phyloP scores from a whole-genome alignment of 2,797 vertebrate genomes.

The Aythya fuligula region DNA sequence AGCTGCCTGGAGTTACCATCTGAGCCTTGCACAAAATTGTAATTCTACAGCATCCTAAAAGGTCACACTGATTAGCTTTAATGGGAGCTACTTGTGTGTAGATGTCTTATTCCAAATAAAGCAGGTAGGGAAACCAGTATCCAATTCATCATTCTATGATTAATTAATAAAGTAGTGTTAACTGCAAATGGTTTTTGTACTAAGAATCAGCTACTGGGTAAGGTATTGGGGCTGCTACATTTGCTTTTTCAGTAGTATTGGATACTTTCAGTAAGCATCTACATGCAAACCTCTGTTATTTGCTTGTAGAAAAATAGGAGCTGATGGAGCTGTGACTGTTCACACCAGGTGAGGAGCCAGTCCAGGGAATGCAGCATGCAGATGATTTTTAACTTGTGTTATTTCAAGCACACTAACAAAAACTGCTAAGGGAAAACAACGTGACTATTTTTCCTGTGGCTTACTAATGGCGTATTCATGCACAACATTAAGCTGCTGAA shows the following conservation, averaged over 20 bases:
- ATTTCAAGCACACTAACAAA: slow-evolving; percentile 35
- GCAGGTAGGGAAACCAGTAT: neutral
- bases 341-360: neutral
- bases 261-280: neutral
- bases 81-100: neutral
- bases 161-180: neutral
- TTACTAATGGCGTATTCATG: slow-evolving; percentile 53
- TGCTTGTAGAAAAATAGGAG: neutral
- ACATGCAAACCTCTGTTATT: neutral
- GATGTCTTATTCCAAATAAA: neutral
- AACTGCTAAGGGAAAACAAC: slow-evolving; percentile 46
- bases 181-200: neutral
- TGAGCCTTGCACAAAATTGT: neutral
- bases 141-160: neutral
- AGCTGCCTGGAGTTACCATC: neutral
- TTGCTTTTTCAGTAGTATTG: neutral
- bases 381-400: neutral
- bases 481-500: slow-evolving; percentile 59
- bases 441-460: slow-evolving; percentile 29
- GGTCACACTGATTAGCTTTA: neutral
- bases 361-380: neutral
- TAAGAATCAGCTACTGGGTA: neutral
- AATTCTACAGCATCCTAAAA: slow-evolving; percentile 24
- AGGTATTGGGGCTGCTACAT: neutral
- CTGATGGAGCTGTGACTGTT: neutral